Evolutionary conservation across 2,888 invertebrate genomes (phyloP), one percentile per base, ranked within the genome.

Genomic region (Trachelus tabidus): DNA sequence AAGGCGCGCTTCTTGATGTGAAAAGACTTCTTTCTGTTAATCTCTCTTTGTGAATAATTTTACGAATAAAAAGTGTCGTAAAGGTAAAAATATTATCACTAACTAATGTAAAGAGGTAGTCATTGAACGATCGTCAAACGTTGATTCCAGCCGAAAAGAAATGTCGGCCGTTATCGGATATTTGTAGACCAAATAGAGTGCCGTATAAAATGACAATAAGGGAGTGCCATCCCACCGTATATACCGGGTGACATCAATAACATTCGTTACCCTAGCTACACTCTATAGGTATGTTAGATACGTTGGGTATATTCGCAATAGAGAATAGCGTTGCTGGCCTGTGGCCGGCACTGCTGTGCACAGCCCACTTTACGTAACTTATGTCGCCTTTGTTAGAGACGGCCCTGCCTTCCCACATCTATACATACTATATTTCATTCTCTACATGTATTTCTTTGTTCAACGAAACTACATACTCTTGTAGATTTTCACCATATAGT

Each of bases 131-230:
- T 56, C 40, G 23, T 23, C 6, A 56, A 56, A 23, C 40, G 40
- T 56, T 56, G 40, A 23, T 23, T 23, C 9, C 40, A 56, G 23
- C 23, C 40, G 73, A 82, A 75, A 71, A 77, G 77, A 76, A 81
- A 79, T 77, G 77, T 78, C 79, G 83, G 81, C 84, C 86, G 85
- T 89, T 88, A 87, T 85, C 82, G 85, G 85, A 87, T 88, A 88
- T 88, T 88, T 88, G 86, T 84, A 83, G 82, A 83, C 85, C 84
- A 87, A 87, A 86, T 83, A 83, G 85, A 85, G 84, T 84, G 83
- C 84, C 86, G 87, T 89, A 89, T 89, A 89, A 89, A 88, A 88
- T 87, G 88, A 89, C 89, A 87, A 89, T 89, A 89, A 89, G 87
- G 87, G 86, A 85, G 85, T 82, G 86, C 83, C 88, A 83, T 82